phyloP scores from a whole-genome alignment of 1,140 invertebrate species.

The Zelostemma sp. region DNA sequence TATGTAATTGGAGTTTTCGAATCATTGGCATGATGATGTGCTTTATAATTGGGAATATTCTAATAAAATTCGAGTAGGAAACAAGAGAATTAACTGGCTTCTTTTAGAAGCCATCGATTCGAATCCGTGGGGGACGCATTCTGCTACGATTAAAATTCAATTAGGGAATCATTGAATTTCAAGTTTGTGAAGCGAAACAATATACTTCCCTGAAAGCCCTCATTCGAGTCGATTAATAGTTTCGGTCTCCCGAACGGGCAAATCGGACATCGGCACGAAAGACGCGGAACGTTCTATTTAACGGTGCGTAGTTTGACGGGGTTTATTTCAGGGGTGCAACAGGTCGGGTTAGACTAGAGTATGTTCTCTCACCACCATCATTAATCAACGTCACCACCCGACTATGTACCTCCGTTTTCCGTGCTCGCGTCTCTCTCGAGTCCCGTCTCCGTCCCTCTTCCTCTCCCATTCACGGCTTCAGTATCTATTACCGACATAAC shows the following conservation, averaged over 20 bases:
- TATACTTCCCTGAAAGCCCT: too few species aligned
- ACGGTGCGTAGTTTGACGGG: constrained; percentile 67
- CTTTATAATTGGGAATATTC: too few species aligned
- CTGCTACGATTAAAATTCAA: too few species aligned
- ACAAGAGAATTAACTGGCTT: too few species aligned
- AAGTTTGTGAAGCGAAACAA: too few species aligned
- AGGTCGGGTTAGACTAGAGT: constrained; percentile 69
- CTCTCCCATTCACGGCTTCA: constrained; percentile 31
- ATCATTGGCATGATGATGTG: too few species aligned
- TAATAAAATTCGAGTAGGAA: too few species aligned
- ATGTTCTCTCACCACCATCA: constrained; percentile 70
- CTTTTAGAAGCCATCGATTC: too few species aligned
- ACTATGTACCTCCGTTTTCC: constrained; percentile 39
- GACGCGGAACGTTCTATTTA: constrained; percentile 69
- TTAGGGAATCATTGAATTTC: too few species aligned
- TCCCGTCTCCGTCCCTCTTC: constrained; percentile 32
- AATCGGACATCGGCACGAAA: constrained; percentile 65
- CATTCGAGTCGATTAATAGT: constrained; percentile 39
- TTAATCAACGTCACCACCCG: constrained; percentile 69
- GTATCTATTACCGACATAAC: constrained; percentile 47
- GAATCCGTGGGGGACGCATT: too few species aligned
- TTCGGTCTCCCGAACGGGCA: constrained; percentile 45
- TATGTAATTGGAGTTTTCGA: too few species aligned
- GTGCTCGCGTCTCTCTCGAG: constrained; percentile 40
- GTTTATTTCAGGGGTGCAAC: constrained; percentile 69